These are phyloP conservation scores for Aurelia coerulea DNA, from an alignment of 30 jellyfish, hydroid and myxozoan species.

Conservation along the genomic window DNA sequence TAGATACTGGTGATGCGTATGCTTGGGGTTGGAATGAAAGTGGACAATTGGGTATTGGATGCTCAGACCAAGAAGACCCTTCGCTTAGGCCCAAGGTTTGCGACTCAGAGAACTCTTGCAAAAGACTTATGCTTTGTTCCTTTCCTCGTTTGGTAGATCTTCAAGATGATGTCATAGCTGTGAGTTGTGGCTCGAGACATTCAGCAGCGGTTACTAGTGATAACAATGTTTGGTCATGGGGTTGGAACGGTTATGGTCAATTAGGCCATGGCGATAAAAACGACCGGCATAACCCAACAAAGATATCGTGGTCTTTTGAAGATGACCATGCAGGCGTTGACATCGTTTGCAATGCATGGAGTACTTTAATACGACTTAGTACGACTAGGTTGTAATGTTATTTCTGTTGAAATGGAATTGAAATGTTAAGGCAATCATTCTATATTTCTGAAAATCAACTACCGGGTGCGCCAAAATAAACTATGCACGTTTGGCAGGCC, in stretches of 20 bases:
- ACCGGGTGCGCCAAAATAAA: too few species aligned
- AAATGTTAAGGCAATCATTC: too few species aligned
- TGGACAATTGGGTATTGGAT: constrained; percentile 94
- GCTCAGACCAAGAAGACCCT: constrained; percentile 17
- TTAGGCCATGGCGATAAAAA: constrained; percentile 77
- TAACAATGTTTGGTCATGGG: constrained; percentile 93
- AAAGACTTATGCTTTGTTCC: constrained; percentile 35
- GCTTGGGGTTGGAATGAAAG: constrained; percentile 99
- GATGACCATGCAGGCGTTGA: neutral
- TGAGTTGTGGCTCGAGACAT: constrained; percentile 91
- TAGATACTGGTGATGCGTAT: constrained; percentile 94
- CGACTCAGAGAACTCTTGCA: constrained; percentile 9
- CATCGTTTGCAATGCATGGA: constrained; percentile 73
- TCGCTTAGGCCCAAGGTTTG: constrained; percentile 9
- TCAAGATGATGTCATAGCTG: constrained; percentile 47
- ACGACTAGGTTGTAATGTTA: too few species aligned
- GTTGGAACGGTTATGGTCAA: constrained; percentile 99
- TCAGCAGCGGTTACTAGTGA: constrained; percentile 85
- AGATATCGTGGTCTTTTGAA: neutral
- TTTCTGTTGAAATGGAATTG: too few species aligned
- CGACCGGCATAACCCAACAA: constrained; percentile 58
- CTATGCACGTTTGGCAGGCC: too few species aligned
- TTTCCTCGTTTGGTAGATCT: constrained; percentile 62
- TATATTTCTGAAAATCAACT: too few species aligned
- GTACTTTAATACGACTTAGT: constrained; percentile 10